Evolutionary conservation across 1,140 invertebrate species (phyloP).

Genomic region (Bombus turneri): DNA sequence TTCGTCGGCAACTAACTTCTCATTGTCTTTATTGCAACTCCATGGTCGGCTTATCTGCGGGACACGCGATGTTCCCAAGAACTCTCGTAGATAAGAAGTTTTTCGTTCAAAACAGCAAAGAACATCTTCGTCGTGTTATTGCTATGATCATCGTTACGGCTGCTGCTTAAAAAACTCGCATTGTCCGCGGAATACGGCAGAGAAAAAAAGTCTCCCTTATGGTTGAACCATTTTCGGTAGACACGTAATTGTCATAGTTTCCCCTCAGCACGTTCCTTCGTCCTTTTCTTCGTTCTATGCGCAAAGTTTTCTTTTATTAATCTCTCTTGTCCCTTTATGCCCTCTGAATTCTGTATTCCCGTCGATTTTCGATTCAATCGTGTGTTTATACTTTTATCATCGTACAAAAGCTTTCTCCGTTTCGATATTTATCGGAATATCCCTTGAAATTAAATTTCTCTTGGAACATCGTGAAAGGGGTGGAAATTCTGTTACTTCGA

Average conservation of each 20-base stretch:
- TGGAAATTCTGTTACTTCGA: not conserved
- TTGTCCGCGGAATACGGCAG: not conserved
- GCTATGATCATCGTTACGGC: conserved; percentile 12
- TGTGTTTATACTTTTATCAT: not conserved
- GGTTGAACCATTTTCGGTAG: not conserved
- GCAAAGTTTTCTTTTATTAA: too few relatives aligned
- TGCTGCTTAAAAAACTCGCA: conserved; percentile 1
- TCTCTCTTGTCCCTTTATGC: not conserved
- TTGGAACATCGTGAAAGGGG: not conserved
- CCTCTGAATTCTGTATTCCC: not conserved
- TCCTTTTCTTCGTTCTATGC: not conserved
- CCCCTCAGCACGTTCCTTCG: too few relatives aligned
- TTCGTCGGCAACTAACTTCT: conserved; percentile 63
- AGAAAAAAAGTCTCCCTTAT: not conserved
- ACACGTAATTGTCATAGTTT: not conserved
- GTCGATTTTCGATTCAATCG: not conserved
- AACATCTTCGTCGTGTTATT: conserved; percentile 19
- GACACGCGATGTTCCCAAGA: conserved; percentile 67
- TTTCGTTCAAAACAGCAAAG: conserved; percentile 21
- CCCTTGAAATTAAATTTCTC: not conserved
- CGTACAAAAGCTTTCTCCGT: not conserved
- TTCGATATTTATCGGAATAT: not conserved
- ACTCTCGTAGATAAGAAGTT: conserved; percentile 47
- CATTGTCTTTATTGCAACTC: conserved; percentile 70
- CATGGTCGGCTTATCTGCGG: conserved; percentile 63